Evolutionary conservation across 2,888 invertebrate species (phyloP).

Genomic region (Amiota mariae): DNA sequence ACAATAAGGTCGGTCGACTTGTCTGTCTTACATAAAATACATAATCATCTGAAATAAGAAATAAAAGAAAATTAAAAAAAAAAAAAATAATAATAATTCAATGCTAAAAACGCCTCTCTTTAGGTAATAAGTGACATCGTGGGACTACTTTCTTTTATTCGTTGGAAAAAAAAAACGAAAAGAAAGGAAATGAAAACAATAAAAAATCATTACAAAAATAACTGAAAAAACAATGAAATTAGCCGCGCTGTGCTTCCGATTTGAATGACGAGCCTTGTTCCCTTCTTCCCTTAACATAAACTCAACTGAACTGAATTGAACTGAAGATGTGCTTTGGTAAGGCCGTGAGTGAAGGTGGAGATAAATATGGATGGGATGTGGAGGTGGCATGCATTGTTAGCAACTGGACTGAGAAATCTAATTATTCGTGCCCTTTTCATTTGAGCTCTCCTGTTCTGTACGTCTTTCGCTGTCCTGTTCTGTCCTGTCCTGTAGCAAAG

Average conservation of each 20-base stretch:
- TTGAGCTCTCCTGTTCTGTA: conserved; percentile 29
- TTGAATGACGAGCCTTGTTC: background rate
- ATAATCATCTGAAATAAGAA: conserved; percentile 69
- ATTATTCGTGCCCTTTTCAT: conserved; percentile 70
- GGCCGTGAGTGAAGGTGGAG: background rate
- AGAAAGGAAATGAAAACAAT: conserved; percentile 41
- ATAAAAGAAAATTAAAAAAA: conserved; percentile 35
- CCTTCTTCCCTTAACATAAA: background rate
- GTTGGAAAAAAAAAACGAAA: conserved; percentile 27
- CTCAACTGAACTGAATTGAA: conserved; percentile 32
- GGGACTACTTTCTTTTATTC: background rate
- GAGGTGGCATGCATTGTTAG: background rate
- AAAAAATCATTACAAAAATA: conserved; percentile 67
- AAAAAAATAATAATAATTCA: conserved; percentile 30
- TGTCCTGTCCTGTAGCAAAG: background rate
- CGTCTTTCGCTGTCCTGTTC: conserved; percentile 36
- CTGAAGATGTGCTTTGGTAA: background rate
- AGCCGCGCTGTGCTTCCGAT: conserved; percentile 45
- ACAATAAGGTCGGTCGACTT: conserved; percentile 50
- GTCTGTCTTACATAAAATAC: conserved; percentile 55
- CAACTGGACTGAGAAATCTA: conserved; percentile 63
- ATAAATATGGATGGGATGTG: conserved; percentile 11
- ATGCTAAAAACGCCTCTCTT: background rate
- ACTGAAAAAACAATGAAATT: conserved; percentile 71
- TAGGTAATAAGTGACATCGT: conserved; percentile 1